These are phyloP conservation scores for Nymphalis polychloros DNA, from an alignment of 2,888 invertebrate species.

Conservation along the genomic window DNA sequence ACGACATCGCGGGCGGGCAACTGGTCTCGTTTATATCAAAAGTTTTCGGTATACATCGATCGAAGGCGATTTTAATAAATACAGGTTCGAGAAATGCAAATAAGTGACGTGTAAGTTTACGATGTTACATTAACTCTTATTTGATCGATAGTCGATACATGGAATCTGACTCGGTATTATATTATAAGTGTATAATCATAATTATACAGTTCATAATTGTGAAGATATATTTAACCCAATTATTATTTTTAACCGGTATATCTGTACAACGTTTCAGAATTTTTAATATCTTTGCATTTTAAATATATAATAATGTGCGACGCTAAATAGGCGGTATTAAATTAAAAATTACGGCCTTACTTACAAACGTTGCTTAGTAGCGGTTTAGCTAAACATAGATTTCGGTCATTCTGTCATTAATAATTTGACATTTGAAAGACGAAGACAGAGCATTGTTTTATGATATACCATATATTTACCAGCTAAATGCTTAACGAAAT, in stretches of 20 bases:
- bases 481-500: too few relatives aligned
- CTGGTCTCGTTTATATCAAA: constrained; percentile 45
- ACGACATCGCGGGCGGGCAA: constrained; percentile 28
- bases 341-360: too few relatives aligned
- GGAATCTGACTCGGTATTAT: constrained; percentile 18
- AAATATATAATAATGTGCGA: too few relatives aligned
- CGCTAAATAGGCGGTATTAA: too few relatives aligned
- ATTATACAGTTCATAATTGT: constrained; percentile 21
- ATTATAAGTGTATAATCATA: constrained; percentile 41
- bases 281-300: background rate
- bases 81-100: constrained; percentile 58
- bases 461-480: too few relatives aligned
- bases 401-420: too few relatives aligned
- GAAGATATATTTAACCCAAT: constrained; percentile 10
- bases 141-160: constrained; percentile 56
- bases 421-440: too few relatives aligned
- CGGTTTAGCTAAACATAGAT: too few relatives aligned
- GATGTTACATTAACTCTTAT: constrained; percentile 62
- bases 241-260: background rate
- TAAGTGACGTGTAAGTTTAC: constrained; percentile 53
- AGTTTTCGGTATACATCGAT: constrained; percentile 45
- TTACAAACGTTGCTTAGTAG: too few relatives aligned
- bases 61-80: constrained; percentile 64
- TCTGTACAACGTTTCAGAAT: background rate
- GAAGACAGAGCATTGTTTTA: too few relatives aligned